Percentiles rank a stretch among this genome's conserved stretches.
Conservation (phyloP, 2,113 vertebrate species). For the Oxyruncus cristatus region DNA sequence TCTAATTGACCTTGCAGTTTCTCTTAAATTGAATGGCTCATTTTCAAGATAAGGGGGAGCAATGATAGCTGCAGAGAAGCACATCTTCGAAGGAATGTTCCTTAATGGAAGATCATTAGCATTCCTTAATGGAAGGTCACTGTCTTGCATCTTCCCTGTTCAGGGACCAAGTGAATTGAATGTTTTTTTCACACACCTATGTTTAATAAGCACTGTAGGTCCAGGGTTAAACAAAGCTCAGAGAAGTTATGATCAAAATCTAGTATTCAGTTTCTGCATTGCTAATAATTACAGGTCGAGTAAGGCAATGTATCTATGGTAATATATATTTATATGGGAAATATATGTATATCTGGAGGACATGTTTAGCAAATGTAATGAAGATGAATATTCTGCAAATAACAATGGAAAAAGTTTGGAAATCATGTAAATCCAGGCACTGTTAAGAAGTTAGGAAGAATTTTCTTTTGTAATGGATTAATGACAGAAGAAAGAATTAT, state of each 20-base stretch:
- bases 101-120: background rate
- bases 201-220: background rate
- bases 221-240: background rate
- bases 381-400: background rate
- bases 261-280: background rate
- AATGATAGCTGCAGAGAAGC: background rate
- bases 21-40: background rate
- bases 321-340: background rate
- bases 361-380: background rate
- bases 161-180: background rate
- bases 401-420: background rate
- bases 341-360: background rate
- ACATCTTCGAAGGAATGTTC: background rate
- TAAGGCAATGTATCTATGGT: background rate
- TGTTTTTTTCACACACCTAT: background rate
- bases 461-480: background rate
- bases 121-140: background rate
- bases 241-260: background rate
- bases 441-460: background rate
- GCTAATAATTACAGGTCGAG: background rate
- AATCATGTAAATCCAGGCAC: background rate
- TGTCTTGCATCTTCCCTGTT: background rate
- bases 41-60: background rate
- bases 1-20: background rate
- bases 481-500: background rate